Base-by-base conservation (phyloP, 2,797 vertebrate species). In the Intellagama lesueurii region DNA sequence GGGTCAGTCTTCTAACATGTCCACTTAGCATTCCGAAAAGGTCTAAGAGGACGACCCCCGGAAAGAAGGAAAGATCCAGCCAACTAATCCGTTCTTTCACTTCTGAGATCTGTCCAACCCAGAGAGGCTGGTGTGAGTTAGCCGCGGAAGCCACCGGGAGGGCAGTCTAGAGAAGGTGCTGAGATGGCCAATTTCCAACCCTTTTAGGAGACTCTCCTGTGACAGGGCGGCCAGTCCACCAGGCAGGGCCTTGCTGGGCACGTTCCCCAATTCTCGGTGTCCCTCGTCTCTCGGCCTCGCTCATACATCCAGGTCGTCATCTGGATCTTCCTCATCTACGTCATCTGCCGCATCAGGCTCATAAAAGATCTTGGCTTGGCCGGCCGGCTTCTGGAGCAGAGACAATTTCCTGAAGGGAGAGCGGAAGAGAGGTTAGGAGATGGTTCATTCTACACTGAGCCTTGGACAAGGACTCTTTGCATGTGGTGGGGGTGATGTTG, bases 261-360 rank as follows among this genome's bases (percentile, higher is more conserved):
- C 11, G 1, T 5, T 19, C 26, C 12, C 30, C 47, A 5, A 16
- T 19, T 26, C 47, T 5, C 16, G 30, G 0, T 28, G n/a, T 72
- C 26, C 26, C n/a, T 28, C 19, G n/a, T 72, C 26, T 28, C n/a
- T 28, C 19, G 19, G 16, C 6, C 19, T 6, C 7, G 11, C 12
- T 92, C 96, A 98, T 60, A 98, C 96, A 77, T 98, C 97, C 14
- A 98, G 97, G 92, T 98, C 98, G 83, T 98, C 98, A 85, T 98
- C 98, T 0, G 98, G 98, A 86, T 98, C 98, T 82, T 98, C 98
- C 19, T 98, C 97, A 85, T 98, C 98, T 52, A 97, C 96, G 93
- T 98, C 97, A 35, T 98, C 98, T 5, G 95, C 96, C 2, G 97
- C 96, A 77, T 98, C 97, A 0, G 97, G 98, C 83, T 98, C 97